Percentiles rank a stretch among this genome's conserved stretches.
Conservation (phyloP, 2,113 vertebrate genomes). For the Cricetomys ansorgei region DNA sequence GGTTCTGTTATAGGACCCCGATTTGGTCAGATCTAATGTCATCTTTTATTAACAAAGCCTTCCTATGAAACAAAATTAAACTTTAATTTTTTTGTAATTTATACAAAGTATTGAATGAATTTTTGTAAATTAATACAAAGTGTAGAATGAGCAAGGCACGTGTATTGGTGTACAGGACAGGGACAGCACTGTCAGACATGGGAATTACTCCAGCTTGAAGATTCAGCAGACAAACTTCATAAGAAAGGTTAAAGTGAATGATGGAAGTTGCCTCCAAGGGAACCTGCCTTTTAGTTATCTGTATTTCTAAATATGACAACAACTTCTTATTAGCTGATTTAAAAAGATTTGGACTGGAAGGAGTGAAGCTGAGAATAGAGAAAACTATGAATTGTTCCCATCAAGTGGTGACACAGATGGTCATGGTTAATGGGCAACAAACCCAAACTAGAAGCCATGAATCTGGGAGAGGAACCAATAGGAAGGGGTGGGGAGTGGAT, state of each 20-base stretch:
- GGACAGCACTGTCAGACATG: not conserved
- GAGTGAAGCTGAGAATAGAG: too few species aligned
- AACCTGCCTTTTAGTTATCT: constrained; percentile 3
- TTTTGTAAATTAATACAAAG: constrained; percentile 18
- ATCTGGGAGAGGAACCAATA: not conserved
- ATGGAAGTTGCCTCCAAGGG: constrained; percentile 26
- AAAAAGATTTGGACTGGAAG: not conserved
- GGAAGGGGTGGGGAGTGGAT: not conserved
- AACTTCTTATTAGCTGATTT: constrained; percentile 16
- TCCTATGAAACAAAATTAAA: constrained; percentile 58
- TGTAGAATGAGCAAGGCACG: constrained; percentile 26
- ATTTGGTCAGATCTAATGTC: constrained; percentile 54
- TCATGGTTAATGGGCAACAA: not conserved
- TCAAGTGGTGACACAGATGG: not conserved
- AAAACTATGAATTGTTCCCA: not conserved
- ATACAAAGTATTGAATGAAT: not conserved
- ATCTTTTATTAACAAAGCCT: not conserved
- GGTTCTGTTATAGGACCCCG: not conserved
- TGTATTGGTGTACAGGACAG: constrained; percentile 45
- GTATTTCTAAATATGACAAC: constrained; percentile 72
- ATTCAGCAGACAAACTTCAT: constrained; percentile 47
- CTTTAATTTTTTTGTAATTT: constrained; percentile 10
- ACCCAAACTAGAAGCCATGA: not conserved
- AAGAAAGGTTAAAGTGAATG: constrained; percentile 20
- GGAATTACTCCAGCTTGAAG: not conserved